Base-by-base conservation (phyloP, 1,140 invertebrate genomes). In the Musca domestica region DNA sequence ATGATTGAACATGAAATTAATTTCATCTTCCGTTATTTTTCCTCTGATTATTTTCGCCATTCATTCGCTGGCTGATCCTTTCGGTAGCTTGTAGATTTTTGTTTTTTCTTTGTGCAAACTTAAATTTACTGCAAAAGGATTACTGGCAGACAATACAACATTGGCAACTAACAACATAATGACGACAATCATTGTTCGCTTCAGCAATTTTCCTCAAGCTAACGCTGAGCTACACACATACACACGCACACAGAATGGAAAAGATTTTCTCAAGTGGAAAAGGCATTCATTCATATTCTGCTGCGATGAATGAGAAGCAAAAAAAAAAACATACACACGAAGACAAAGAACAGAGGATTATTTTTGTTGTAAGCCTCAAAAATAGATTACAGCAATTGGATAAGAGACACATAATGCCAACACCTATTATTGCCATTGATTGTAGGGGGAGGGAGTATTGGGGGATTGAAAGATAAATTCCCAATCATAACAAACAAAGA, bases 91-190 rank as follows among this genome's bases (percentile, higher is more conserved):
- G 15, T 49, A n/a, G n/a, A n/a, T 30, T 30, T 30, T 9, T 30
- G 27, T n/a, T n/a, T 49, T 49, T 4, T 49, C 10, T 15, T 58
- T 58, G 25, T 17, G 7, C 15, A 27, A 58, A 58, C 54, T 58
- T 58, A 58, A 58, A 58, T 58, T 58, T 58, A 58, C 54, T 58
- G 54, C 54, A 58, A 58, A 58, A 58, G 54, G 54, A 58, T 58
- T 58, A 58, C 12, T 4, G 3, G 9, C 27, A 30, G 27, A 30
- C 27, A 30, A 30, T 30, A 4, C 27, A 30, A 30, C 27, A 30
- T 30, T 30, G 27, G 27, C 27, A 30, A 30, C 27, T 30, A 30
- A 30, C 27, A 30, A 30, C 27, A 30, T 30, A 30, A 30, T 30
- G 27, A 30, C 9, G 27, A 30, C 27, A 30, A 30, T 30, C 27